phyloP scores from a whole-genome alignment of 2,888 invertebrate genomes.

The Tipula unca region DNA sequence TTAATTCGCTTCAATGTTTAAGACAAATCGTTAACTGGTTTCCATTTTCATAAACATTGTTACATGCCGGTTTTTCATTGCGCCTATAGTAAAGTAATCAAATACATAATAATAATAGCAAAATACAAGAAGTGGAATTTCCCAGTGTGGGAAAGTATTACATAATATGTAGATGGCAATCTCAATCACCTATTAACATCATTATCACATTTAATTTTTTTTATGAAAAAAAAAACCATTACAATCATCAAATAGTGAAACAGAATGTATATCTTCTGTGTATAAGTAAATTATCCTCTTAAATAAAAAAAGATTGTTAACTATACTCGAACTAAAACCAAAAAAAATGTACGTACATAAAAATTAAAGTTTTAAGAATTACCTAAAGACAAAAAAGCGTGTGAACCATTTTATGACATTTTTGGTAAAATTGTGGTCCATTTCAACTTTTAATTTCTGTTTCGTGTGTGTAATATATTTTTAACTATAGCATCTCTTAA shows the following conservation, averaged over 20 bases:
- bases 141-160: background rate
- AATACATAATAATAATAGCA: too few species aligned
- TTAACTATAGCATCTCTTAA: background rate
- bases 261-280: background rate
- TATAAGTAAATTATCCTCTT: background rate
- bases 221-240: background rate
- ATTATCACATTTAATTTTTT: background rate
- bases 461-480: background rate
- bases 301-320: background rate
- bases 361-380: background rate
- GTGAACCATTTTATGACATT: background rate
- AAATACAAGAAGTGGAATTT: too few species aligned
- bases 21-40: too few species aligned
- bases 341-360: background rate
- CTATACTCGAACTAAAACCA: background rate
- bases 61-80: too few species aligned
- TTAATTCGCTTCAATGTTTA: too few species aligned
- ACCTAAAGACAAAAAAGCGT: background rate
- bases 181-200: background rate
- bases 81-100: too few species aligned
- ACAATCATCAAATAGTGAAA: background rate
- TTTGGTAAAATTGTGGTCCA: background rate
- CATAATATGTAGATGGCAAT: background rate
- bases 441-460: background rate
- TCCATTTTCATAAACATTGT: too few species aligned